phyloP scores from a whole-genome alignment of 64 coral and sea anemone genomes.

The Pocillopora damicornis region DNA sequence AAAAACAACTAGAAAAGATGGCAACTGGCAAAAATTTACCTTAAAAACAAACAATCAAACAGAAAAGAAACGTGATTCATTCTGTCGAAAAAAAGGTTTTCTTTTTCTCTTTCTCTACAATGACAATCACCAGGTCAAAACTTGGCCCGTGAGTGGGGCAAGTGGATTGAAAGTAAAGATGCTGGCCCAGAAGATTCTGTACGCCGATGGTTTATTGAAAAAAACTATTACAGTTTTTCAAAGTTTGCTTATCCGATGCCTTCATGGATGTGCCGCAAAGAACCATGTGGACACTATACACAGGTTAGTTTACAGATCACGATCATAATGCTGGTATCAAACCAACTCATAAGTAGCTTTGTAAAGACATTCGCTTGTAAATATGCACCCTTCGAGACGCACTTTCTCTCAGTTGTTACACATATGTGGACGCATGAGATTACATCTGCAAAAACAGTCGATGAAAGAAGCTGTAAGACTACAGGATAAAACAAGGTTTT shows the following conservation, averaged over 20 bases:
- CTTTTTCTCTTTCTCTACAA: background rate
- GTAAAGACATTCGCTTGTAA: no score
- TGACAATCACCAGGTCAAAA: constrained; percentile 41
- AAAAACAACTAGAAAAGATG: no score
- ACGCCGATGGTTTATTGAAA: constrained; percentile 47
- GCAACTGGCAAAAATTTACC: no score
- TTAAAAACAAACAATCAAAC: no score
- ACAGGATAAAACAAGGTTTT: no score
- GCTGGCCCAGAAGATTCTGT: constrained; percentile 19
- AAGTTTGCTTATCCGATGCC: constrained; percentile 44
- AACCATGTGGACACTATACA: constrained; percentile 50
- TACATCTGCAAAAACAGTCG: no score
- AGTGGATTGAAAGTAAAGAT: constrained; percentile 13
- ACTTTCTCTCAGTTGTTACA: no score
- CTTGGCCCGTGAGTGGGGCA: constrained; percentile 49
- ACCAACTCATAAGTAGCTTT: no score
- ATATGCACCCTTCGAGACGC: no score
- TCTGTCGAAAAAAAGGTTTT: no score
- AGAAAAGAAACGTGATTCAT: background rate
- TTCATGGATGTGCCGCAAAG: background rate
- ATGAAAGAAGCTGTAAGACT: no score
- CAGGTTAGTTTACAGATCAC: background rate
- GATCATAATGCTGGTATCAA: background rate
- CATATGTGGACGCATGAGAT: no score
- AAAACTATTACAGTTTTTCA: constrained; percentile 21